Evolutionary conservation across 2,888 invertebrate genomes (phyloP).

Genomic region (Pherbina coryleti): DNA sequence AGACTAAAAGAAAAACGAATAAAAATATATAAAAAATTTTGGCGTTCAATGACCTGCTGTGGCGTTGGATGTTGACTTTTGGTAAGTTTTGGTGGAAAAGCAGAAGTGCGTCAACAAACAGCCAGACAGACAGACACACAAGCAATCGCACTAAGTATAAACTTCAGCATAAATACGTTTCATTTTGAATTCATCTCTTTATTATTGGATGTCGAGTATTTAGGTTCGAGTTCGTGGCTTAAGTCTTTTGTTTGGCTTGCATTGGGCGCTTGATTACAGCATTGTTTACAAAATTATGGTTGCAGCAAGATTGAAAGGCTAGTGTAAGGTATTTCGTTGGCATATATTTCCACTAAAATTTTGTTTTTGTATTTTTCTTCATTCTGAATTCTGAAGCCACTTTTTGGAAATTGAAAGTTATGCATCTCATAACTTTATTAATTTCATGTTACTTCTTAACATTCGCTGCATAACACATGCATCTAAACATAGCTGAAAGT

Average conservation of each 20-base stretch:
- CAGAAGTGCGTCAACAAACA: conserved; percentile 2
- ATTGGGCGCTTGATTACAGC: background rate
- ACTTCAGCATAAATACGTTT: background rate
- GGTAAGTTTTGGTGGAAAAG: background rate
- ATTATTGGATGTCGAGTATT: background rate
- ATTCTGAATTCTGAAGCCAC: background rate
- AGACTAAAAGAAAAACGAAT: conserved; percentile 9
- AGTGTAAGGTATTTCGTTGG: background rate
- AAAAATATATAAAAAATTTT: conserved; percentile 16
- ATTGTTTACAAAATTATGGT: no score
- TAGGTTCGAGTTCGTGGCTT: conserved; percentile 23
- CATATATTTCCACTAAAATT: background rate
- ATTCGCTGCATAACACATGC: no score
- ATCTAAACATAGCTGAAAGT: background rate
- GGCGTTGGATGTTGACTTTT: conserved; percentile 6
- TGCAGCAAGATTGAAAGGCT: background rate
- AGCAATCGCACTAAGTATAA: background rate
- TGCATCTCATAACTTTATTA: no score
- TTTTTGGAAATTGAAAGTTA: no score
- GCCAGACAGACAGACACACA: background rate
- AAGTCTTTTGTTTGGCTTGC: conserved; percentile 6
- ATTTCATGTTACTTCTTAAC: no score
- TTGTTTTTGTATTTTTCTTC: no score
- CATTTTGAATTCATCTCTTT: background rate
- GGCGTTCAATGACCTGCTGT: conserved; percentile 39